Percentiles rank a stretch among this genome's conserved stretches.
phyloP scores from a whole-genome alignment of 2,888 invertebrate species.

The Agrotis exclamationis region DNA sequence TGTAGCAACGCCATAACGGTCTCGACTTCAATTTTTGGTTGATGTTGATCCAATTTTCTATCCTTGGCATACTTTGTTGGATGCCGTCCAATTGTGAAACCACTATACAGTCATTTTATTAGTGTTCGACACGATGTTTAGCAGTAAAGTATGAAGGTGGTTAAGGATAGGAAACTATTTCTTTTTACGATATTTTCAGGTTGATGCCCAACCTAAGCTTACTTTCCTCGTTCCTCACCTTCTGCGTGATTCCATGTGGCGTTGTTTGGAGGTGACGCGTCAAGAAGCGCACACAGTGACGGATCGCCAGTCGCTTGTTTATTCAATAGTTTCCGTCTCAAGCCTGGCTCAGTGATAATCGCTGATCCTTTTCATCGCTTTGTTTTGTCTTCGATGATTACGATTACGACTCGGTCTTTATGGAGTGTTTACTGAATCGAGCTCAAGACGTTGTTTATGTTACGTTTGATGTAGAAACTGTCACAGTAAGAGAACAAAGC shows the following conservation, averaged over 20 bases:
- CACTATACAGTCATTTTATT: constrained; percentile 27
- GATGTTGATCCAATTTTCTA: constrained; percentile 42
- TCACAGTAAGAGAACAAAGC: constrained; percentile 5
- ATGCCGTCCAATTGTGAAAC: constrained; percentile 47
- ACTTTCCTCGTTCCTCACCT: constrained; percentile 17
- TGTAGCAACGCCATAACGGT: constrained; percentile 47
- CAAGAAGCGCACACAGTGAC: constrained; percentile 63
- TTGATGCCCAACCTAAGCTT: not conserved
- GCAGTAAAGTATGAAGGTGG: constrained; percentile 21
- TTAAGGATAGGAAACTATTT: not conserved
- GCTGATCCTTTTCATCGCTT: constrained; percentile 64
- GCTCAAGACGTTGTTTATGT: constrained; percentile 36
- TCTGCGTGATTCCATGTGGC: constrained; percentile 40
- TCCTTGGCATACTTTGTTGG: constrained; percentile 45
- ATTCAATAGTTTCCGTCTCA: constrained; percentile 72
- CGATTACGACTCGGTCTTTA: constrained; percentile 55
- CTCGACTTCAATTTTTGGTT: constrained; percentile 50
- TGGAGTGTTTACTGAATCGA: constrained; percentile 45
- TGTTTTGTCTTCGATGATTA: constrained; percentile 64
- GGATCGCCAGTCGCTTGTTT: constrained; percentile 71
- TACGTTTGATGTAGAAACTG: constrained; percentile 25
- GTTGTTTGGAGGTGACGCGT: constrained; percentile 43
- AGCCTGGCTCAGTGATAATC: constrained; percentile 60
- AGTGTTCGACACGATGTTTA: constrained; percentile 29
- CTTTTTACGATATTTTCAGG: not conserved